These are phyloP conservation scores for Heterodera schachtii DNA, from an alignment of 1,140 invertebrate genomes.

Conservation along the genomic window DNA sequence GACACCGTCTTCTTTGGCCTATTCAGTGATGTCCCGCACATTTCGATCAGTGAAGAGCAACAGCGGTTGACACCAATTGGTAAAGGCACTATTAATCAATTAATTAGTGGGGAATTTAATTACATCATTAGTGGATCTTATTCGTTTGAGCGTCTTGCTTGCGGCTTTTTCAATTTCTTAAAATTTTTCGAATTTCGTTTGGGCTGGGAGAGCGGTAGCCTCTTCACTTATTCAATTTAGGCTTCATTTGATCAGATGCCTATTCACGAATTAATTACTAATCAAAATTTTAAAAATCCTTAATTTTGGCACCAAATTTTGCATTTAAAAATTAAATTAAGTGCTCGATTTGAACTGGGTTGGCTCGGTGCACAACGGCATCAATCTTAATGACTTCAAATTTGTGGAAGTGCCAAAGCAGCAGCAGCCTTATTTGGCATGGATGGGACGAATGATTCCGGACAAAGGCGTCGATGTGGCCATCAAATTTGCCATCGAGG, in stretches of 20 bases:
- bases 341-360: slow-evolving; percentile 18
- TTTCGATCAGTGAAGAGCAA: slow-evolving; percentile 32
- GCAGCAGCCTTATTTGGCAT: slow-evolving; percentile 27
- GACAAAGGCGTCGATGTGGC: slow-evolving; percentile 28
- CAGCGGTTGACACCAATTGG: neutral
- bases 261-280: no score
- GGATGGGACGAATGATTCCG: slow-evolving; percentile 21
- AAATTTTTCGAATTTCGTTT: no score
- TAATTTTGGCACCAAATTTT: no score
- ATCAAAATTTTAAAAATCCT: no score
- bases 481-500: slow-evolving; percentile 20
- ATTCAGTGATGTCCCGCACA: slow-evolving; percentile 26
- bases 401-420: slow-evolving; percentile 21
- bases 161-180: no score
- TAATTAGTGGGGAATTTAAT: no score
- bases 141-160: no score
- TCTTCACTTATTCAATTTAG: no score
- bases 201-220: no score
- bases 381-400: slow-evolving; percentile 7
- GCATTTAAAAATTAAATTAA: neutral
- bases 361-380: slow-evolving; percentile 21
- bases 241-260: no score
- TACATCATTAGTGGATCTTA: no score
- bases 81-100: neutral
- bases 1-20: neutral